Percentiles rank a stretch among this genome's conserved stretches.
These are phyloP conservation scores for Galerucella calmariensis DNA, from an alignment of 2,888 invertebrate species.

Conservation along the genomic window DNA sequence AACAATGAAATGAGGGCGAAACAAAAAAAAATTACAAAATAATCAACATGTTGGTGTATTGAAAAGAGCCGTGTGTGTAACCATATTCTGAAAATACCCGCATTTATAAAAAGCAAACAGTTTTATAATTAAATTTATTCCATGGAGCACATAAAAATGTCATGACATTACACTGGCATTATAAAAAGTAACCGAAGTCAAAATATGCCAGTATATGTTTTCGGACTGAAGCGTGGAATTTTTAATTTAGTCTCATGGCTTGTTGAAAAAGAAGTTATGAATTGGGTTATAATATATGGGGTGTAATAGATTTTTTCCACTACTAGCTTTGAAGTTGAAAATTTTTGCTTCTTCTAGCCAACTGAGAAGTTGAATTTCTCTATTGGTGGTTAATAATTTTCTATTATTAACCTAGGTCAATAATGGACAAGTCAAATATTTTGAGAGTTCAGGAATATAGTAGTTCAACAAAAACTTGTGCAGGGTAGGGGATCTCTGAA, in stretches of 20 bases:
- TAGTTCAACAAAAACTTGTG: too few relatives aligned
- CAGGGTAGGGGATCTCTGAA: too few relatives aligned
- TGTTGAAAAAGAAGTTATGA: conserved; percentile 37
- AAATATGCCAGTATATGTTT: conserved; percentile 30
- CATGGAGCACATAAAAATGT: conserved; percentile 53
- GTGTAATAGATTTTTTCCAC: background rate
- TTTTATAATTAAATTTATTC: conserved; percentile 54
- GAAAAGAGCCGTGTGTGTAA: conserved; percentile 39
- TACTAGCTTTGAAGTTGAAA: too few relatives aligned
- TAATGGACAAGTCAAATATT: too few relatives aligned
- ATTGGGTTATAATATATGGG: conserved; percentile 15
- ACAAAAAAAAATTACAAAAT: conserved; percentile 40
- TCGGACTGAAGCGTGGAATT: conserved; percentile 12
- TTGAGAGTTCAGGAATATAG: too few relatives aligned
- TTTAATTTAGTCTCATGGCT: conserved; percentile 16
- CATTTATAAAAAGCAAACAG: conserved; percentile 48
- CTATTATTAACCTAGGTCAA: too few relatives aligned
- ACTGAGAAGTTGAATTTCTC: too few relatives aligned
- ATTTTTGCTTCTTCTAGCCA: too few relatives aligned
- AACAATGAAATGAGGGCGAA: background rate
- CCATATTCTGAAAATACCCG: conserved; percentile 47
- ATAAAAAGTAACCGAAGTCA: conserved; percentile 36
- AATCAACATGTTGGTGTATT: conserved; percentile 38
- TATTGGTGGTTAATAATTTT: too few relatives aligned
- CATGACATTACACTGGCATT: conserved; percentile 54